Evolutionary conservation across 1,140 invertebrate species (phyloP), one percentile per base, ranked within the genome.

Genomic region (Dendrolimus punctatus): DNA sequence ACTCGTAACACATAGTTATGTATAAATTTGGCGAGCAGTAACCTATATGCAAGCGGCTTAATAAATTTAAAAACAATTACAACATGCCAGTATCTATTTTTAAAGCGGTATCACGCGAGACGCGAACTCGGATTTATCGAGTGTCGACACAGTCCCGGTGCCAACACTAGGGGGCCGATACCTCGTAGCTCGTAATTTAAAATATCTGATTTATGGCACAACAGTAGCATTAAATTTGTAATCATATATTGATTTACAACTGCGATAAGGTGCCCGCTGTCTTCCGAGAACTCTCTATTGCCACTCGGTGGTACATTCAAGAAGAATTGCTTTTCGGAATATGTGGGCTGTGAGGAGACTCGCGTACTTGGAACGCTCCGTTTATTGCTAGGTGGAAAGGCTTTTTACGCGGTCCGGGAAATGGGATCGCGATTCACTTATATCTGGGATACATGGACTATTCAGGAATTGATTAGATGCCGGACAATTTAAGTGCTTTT

Each of bases 201-300:
- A 83, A 81, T 77, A 66, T 55, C 70, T 80, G 82, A 83, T 85
- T 85, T 85, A 85, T 82, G 76, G 73, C 69, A 66, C 78, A 83
- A 85, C 82, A 76, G 82, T 85, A 85, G 82, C 82, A 85, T 83
- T 85, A 85, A 85, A 85, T 85, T 85, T 85, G 82, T 85, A 85
- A 85, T 85, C 82, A 83, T 82, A 85, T 85, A 83, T 85, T 85
- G 82, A 85, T 85, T 85, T 85, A 85, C 78, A 80, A 73, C 71
- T 45, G 50, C 78, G 82, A 85, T 85, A 85, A 79, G 74, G 62
- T 73, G 70, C 78, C 76, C 63, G 77, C 72, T 64, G 76, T 64
- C 73, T 84, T 85, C 80, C 59, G 51, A 57, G 80, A 85, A 84
- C 64, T 57, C 58, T 73, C 76, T 75, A 77, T 73, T 71, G 68